These are phyloP conservation scores for Chaetodon trifasciatus DNA, from an alignment of 2,797 vertebrate genomes.

Conservation along the genomic window DNA sequence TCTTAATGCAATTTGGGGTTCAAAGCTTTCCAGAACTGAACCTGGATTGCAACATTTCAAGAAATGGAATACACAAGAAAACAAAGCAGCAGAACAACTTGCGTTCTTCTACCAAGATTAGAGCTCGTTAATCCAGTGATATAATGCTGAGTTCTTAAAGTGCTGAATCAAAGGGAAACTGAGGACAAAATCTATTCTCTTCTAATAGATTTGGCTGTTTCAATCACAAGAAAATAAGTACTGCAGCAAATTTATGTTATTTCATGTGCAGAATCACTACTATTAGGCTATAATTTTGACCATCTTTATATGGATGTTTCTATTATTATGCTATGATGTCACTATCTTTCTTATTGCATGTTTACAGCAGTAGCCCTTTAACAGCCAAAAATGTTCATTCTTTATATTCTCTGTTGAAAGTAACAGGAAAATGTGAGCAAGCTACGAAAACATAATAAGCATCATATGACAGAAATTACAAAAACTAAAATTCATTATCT, in stretches of 20 bases:
- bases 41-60: constrained; percentile 20
- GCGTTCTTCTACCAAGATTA: constrained; percentile 57
- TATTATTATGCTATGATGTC: not conserved
- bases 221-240: not conserved
- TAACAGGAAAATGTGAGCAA: not conserved
- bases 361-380: not conserved
- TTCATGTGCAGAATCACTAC: too few species aligned
- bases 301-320: not conserved
- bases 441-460: not conserved
- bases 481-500: not conserved
- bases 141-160: constrained; percentile 53
- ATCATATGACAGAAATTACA: not conserved
- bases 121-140: constrained; percentile 69
- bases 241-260: not conserved
- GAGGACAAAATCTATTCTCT: constrained; percentile 16
- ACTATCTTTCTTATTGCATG: not conserved
- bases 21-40: not conserved
- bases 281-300: too few species aligned
- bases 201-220: not conserved
- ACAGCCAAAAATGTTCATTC: not conserved
- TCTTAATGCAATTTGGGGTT: not conserved
- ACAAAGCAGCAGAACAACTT: constrained; percentile 34
- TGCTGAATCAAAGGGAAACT: constrained; percentile 38
- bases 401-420: not conserved
- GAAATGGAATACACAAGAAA: constrained; percentile 18